These are phyloP conservation scores for Caenorhabditis sp. DNA, from an alignment of 2,888 invertebrate genomes.

Conservation along the genomic window DNA sequence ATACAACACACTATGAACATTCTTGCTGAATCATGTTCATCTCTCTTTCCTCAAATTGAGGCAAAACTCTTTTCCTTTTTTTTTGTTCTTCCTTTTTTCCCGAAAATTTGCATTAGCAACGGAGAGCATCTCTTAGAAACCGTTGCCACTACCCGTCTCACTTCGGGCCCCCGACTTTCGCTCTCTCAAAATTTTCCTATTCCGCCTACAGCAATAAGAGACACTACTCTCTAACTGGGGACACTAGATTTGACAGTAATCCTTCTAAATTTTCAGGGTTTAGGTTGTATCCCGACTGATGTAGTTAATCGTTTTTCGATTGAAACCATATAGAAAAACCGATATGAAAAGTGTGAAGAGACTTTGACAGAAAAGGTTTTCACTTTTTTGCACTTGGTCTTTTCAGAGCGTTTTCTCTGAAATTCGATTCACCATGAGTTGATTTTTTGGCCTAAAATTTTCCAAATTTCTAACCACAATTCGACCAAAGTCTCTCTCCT, in stretches of 20 bases:
- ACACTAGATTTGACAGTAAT: constrained; percentile 51
- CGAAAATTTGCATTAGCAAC: constrained; percentile 17
- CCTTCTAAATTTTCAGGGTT: constrained; percentile 17
- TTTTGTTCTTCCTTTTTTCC: neutral
- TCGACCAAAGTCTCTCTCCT: constrained; percentile 4
- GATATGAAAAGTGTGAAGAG: constrained; percentile 15
- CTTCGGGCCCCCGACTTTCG: neutral
- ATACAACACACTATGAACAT: constrained; percentile 49
- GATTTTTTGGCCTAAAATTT: neutral
- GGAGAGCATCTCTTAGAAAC: constrained; percentile 15
- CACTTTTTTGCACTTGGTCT: constrained; percentile 22
- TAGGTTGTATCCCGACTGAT: constrained; percentile 16
- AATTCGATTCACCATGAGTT: neutral
- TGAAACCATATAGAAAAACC: constrained; percentile 1
- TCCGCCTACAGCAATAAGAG: constrained; percentile 27
- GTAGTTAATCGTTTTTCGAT: constrained; percentile 52
- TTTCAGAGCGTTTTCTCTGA: neutral
- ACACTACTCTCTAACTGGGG: neutral
- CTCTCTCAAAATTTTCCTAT: constrained; percentile 4
- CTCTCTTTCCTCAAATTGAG: neutral
- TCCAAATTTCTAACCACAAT: neutral
- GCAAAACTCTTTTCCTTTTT: neutral
- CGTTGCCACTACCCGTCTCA: constrained; percentile 29
- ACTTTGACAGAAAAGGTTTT: constrained; percentile 9
- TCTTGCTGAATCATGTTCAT: constrained; percentile 37